Evolutionary conservation across 2,113 vertebrate genomes (phyloP).

Genomic region (Acanthochromis polyacanthus): DNA sequence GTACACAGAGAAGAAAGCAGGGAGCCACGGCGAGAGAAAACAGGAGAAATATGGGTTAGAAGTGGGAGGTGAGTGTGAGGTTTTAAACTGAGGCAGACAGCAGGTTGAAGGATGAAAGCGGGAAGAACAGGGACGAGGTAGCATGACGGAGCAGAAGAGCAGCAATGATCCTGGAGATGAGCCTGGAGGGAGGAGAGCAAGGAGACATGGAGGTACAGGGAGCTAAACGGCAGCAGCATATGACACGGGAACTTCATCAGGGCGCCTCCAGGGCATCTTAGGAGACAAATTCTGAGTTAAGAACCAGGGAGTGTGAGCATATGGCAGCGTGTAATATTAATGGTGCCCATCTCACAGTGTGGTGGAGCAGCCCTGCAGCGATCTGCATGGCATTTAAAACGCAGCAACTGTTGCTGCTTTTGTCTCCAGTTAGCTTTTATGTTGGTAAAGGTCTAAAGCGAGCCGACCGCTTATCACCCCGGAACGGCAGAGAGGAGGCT

Average conservation of each 20-base stretch:
- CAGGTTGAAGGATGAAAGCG: slow-evolving; percentile 21
- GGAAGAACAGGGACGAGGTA: slow-evolving; percentile 3
- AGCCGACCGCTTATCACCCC: neutral
- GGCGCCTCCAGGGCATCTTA: slow-evolving; percentile 64
- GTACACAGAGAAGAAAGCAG: neutral
- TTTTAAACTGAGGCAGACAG: slow-evolving; percentile 48
- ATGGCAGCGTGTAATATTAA: slow-evolving; percentile 76
- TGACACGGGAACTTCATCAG: slow-evolving; percentile 52
- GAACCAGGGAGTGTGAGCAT: slow-evolving; percentile 57
- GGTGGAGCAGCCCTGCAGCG: slow-evolving; percentile 55
- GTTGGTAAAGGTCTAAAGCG: slow-evolving; percentile 66
- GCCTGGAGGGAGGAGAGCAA: slow-evolving; percentile 34
- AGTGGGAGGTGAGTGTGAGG: slow-evolving; percentile 25
- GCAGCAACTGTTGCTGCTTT: slow-evolving; percentile 26
- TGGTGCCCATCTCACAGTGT: slow-evolving; percentile 45
- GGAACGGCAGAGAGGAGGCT: slow-evolving; percentile 1
- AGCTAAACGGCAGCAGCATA: slow-evolving; percentile 50
- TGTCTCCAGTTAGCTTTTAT: slow-evolving; percentile 22
- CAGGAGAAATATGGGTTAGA: slow-evolving; percentile 24
- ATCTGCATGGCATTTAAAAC: slow-evolving; percentile 59
- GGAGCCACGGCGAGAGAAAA: neutral
- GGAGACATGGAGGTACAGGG: slow-evolving; percentile 14
- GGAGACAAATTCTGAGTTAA: slow-evolving; percentile 64
- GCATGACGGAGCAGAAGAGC: slow-evolving; percentile 50
- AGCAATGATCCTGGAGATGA: slow-evolving; percentile 44